phyloP scores from a whole-genome alignment of 2,888 invertebrate species.

The Frankliniella intonsa region DNA sequence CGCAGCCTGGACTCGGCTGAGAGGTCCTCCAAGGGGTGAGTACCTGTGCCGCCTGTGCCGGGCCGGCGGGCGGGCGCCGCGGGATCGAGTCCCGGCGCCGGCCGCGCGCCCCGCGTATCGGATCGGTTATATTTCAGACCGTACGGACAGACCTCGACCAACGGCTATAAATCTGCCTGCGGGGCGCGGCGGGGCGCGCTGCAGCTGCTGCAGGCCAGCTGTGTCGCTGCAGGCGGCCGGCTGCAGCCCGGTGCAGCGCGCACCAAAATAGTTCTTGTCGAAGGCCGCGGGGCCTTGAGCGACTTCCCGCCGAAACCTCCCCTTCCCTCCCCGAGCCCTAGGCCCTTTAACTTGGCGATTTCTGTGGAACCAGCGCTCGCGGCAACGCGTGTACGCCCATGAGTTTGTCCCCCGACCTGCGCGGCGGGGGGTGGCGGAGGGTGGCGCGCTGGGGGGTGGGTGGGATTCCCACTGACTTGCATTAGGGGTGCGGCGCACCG shows the following conservation, averaged over 20 bases:
- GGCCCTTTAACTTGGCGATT: not conserved
- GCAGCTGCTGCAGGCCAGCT: not conserved
- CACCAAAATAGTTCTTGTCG: not conserved
- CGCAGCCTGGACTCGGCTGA: not conserved
- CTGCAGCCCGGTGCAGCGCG: not conserved
- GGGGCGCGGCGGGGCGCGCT: not conserved
- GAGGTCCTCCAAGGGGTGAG: not conserved
- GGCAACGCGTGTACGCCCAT: no score
- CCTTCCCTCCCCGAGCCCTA: not conserved
- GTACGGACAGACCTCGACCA: no score
- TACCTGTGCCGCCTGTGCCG: not conserved
- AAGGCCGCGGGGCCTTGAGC: not conserved
- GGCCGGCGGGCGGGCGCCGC: not conserved
- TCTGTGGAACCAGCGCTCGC: no score
- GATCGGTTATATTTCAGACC: no score
- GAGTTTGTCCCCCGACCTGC: no score
- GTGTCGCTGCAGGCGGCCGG: not conserved
- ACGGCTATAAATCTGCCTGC: not conserved
- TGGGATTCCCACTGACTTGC: not conserved
- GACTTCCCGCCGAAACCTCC: not conserved
- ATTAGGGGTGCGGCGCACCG: not conserved
- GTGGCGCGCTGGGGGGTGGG: not conserved
- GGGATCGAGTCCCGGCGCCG: no score
- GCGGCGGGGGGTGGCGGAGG: no score
- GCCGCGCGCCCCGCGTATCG: no score